phyloP scores from a whole-genome alignment of 2,113 vertebrate species.

The Tyto alba region DNA sequence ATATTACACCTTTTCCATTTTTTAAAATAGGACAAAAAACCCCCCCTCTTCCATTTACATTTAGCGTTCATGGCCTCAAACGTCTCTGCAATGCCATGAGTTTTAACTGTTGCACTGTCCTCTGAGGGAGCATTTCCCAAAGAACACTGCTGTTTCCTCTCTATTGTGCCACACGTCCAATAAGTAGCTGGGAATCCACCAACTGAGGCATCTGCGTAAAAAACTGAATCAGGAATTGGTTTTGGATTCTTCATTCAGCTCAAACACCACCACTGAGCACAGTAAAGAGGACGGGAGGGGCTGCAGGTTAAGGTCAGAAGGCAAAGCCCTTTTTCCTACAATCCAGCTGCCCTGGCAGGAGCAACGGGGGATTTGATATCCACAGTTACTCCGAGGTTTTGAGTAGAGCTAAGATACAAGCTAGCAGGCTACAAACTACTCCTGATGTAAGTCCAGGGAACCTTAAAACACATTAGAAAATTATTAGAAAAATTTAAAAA shows the following conservation, averaged over 20 bases:
- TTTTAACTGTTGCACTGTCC: not conserved
- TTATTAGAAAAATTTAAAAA: not conserved
- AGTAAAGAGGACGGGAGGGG: not conserved
- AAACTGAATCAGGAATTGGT: not conserved
- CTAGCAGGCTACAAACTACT: not conserved
- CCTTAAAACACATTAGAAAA: conserved; percentile 1
- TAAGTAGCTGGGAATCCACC: not conserved
- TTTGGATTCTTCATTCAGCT: not conserved
- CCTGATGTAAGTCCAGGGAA: not conserved
- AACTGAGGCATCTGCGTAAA: not conserved
- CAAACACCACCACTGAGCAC: not conserved
- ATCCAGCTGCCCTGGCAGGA: not conserved
- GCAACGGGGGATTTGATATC: not conserved
- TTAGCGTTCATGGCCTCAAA: not conserved
- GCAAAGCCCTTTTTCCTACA: not conserved
- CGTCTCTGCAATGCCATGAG: not conserved
- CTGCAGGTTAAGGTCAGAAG: not conserved
- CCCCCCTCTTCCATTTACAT: not conserved
- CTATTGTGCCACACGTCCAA: not conserved
- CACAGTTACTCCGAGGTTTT: not conserved
- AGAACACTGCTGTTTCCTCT: not conserved
- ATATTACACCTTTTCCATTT: not conserved
- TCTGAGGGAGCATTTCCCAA: not conserved
- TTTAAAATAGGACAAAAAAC: not conserved
- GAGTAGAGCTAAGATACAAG: not conserved